Conservation (phyloP, 2,113 vertebrate species). For the Casuarius casuarius region DNA sequence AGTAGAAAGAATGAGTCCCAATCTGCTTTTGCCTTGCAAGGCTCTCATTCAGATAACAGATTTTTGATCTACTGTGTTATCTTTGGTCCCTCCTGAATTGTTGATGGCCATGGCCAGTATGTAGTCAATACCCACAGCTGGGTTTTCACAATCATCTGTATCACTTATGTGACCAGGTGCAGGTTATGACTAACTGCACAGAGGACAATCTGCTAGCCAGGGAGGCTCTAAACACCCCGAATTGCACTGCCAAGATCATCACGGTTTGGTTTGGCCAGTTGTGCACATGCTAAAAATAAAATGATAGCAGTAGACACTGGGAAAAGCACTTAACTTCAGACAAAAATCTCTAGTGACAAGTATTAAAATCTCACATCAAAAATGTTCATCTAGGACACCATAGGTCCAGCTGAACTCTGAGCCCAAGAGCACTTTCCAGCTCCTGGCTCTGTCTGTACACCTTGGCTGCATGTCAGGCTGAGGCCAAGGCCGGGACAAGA, state of each 20-base stretch:
- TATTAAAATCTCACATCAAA: neutral
- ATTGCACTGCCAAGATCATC: neutral
- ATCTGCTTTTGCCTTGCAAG: neutral
- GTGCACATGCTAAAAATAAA: conserved; percentile 21
- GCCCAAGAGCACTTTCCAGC: neutral
- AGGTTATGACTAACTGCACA: neutral
- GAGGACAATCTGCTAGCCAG: neutral
- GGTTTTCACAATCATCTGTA: neutral
- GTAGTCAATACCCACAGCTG: neutral
- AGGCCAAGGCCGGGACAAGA: neutral
- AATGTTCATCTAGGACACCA: neutral
- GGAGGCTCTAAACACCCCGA: neutral
- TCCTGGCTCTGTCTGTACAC: neutral
- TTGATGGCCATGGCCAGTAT: neutral
- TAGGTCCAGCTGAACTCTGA: conserved; percentile 13
- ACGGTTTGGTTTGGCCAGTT: conserved; percentile 3
- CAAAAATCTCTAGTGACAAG: conserved; percentile 45
- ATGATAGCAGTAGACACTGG: neutral
- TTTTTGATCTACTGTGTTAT: neutral
- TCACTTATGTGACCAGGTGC: neutral
- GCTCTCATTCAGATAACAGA: neutral
- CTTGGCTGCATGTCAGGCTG: neutral
- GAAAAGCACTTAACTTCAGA: neutral
- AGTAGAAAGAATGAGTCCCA: neutral
- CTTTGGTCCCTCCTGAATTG: neutral